A percentile compares a stretch with the other conserved stretches of the same genome.
Conservation (phyloP, 2,113 vertebrate species). For the Triplophysa siluroides region DNA sequence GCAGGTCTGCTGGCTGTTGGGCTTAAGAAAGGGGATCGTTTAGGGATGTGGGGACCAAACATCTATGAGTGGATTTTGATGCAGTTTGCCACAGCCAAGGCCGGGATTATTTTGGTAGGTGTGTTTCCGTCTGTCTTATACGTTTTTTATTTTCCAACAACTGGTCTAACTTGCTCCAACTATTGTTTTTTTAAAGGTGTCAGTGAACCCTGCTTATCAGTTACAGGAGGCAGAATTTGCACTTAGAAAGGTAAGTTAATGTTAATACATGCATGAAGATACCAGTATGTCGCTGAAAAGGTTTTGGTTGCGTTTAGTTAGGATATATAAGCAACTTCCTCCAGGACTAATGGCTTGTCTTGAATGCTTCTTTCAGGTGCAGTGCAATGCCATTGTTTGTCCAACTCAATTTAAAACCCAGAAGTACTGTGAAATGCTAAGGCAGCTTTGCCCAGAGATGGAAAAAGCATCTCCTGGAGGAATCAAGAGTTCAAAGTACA, state of each 20-base stretch:
- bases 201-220: constrained; percentile 93
- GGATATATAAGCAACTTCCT: not conserved
- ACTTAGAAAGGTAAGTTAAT: constrained; percentile 77
- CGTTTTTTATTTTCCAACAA: not conserved
- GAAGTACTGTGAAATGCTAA: constrained; percentile 86
- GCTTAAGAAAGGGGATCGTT: constrained; percentile 83
- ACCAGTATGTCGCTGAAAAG: not conserved
- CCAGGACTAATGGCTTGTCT: not conserved
- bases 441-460: constrained; percentile 85
- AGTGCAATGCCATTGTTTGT: constrained; percentile 88
- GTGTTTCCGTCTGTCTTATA: not conserved
- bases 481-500: constrained; percentile 84
- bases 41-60: constrained; percentile 95
- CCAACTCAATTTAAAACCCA: constrained; percentile 85
- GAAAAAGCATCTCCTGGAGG: constrained; percentile 76
- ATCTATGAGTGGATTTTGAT: constrained; percentile 87
- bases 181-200: constrained; percentile 72
- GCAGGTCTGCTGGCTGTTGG: constrained; percentile 88
- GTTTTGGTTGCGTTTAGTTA: not conserved
- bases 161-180: not conserved
- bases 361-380: constrained; percentile 72
- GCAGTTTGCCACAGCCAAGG: constrained; percentile 89
- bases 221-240: constrained; percentile 79
- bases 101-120: constrained; percentile 92
- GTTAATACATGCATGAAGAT: not conserved